Evolutionary conservation across 2,888 invertebrate species (phyloP).

Genomic region (Andrena hattorfiana): DNA sequence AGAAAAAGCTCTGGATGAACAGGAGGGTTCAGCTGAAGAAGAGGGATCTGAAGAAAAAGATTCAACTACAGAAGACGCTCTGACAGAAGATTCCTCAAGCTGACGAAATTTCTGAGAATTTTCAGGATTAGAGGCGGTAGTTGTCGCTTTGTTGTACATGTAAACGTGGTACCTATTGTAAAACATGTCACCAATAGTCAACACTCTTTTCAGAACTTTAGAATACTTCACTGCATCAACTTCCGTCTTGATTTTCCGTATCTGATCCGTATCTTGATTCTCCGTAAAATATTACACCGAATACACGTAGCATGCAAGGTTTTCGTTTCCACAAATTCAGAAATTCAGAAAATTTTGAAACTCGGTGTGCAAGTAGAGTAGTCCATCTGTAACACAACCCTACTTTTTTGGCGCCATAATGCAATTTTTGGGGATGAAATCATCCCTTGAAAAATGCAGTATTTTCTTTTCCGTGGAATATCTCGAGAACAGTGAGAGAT

Average conservation of each 20-base stretch:
- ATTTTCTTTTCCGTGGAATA: too few species aligned
- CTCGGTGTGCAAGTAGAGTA: too few species aligned
- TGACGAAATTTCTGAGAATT: background rate
- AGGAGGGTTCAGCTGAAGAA: too few species aligned
- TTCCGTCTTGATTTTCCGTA: background rate
- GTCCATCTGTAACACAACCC: too few species aligned
- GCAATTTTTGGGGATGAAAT: too few species aligned
- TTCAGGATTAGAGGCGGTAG: background rate
- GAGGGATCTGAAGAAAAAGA: background rate
- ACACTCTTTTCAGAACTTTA: background rate
- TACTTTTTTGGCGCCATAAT: too few species aligned
- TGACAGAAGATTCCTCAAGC: background rate
- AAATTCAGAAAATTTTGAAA: too few species aligned
- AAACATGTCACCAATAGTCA: background rate
- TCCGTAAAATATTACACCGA: background rate
- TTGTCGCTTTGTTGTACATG: background rate
- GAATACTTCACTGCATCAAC: too few species aligned
- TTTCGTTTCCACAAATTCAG: conserved; percentile 6
- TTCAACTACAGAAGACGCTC: background rate
- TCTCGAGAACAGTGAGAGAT: too few species aligned
- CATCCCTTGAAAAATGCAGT: too few species aligned
- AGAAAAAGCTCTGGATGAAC: background rate
- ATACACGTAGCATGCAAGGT: conserved; percentile 4
- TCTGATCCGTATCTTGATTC: too few species aligned
- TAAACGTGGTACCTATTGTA: background rate